Conservation (phyloP, 2,797 vertebrate species). For the Heliangelus exortis region DNA sequence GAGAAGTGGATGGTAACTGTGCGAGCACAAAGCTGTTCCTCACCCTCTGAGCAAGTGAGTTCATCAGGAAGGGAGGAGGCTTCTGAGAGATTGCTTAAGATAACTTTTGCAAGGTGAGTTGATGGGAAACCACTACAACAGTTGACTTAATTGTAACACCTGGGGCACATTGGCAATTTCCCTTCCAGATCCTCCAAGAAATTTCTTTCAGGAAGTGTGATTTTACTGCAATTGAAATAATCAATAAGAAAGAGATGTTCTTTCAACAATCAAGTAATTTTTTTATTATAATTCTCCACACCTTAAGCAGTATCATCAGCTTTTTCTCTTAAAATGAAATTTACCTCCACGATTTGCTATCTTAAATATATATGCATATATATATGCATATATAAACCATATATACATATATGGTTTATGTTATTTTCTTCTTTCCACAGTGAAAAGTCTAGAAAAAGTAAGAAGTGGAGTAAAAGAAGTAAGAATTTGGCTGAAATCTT, state of each 20-base stretch:
- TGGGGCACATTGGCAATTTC: background rate
- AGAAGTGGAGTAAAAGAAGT: background rate
- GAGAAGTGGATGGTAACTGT: fast-evolving
- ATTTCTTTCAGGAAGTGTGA: background rate
- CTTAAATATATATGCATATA: background rate
- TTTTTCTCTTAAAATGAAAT: background rate
- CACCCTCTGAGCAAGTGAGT: fast-evolving
- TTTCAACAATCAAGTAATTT: background rate
- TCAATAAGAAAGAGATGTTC: background rate
- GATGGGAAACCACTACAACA: background rate
- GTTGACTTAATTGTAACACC: background rate
- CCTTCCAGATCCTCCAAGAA: background rate
- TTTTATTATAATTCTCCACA: background rate
- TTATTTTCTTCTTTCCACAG: background rate
- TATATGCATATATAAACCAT: too few species aligned
- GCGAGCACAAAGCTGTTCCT: background rate
- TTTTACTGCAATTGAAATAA: background rate
- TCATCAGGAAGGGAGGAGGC: fast-evolving
- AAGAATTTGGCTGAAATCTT: background rate
- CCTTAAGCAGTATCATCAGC: background rate
- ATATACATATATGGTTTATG: background rate
- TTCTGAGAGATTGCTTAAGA: background rate
- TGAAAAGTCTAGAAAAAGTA: background rate
- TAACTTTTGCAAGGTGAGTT: background rate
- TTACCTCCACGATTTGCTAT: background rate